A percentile compares a stretch with the other conserved stretches of the same genome.
Evolutionary conservation across 2,113 vertebrate genomes (phyloP).

Genomic region (Alectura lathami): DNA sequence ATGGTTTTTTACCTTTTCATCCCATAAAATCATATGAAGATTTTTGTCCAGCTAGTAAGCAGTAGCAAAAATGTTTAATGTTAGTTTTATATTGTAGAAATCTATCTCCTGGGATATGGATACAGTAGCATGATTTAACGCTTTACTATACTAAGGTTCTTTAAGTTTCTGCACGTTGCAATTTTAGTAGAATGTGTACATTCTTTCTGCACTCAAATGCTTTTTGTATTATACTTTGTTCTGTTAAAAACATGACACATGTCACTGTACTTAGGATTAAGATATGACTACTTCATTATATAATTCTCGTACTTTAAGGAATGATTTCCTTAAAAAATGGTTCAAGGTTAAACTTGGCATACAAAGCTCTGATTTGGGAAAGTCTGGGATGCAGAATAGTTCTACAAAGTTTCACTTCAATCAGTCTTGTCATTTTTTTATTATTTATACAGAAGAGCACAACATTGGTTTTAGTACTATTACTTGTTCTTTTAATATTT

Average conservation of each 20-base stretch:
- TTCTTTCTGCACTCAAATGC: background rate
- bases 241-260: background rate
- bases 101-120: constrained; percentile 22
- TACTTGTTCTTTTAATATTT: constrained; percentile 20
- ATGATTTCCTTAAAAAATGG: background rate
- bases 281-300: background rate
- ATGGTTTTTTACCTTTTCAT: background rate
- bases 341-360: constrained; percentile 14
- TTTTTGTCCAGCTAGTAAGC: constrained; percentile 7
- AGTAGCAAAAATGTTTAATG: constrained; percentile 21
- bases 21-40: background rate
- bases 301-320: background rate
- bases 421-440: background rate
- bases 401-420: background rate
- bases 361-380: background rate
- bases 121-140: constrained; percentile 55
- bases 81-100: constrained; percentile 6
- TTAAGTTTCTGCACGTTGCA: background rate
- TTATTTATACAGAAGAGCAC: constrained; percentile 25
- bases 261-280: constrained; percentile 2
- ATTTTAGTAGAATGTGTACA: background rate
- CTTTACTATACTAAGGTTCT: background rate
- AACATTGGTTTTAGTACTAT: background rate
- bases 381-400: background rate
- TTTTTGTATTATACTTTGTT: background rate